Percentiles rank a stretch among this genome's conserved stretches.
These are phyloP conservation scores for Rhabdophis nuchalis DNA, from an alignment of 2,797 vertebrate species.

Conservation along the genomic window DNA sequence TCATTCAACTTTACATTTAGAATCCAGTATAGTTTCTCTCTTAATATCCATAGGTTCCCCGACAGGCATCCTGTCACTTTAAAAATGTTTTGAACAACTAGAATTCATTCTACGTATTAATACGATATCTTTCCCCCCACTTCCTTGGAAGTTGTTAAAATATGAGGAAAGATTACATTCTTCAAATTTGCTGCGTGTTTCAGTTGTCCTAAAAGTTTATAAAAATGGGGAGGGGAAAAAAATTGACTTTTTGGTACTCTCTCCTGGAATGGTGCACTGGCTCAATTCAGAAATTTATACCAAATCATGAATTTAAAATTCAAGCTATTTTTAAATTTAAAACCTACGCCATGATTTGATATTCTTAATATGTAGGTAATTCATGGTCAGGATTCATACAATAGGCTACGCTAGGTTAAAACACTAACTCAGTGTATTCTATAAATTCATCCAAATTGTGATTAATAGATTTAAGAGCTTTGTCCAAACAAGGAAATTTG, in stretches of 20 bases:
- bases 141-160: neutral
- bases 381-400: neutral
- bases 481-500: neutral
- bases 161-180: neutral
- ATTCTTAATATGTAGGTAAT: neutral
- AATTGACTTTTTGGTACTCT: neutral
- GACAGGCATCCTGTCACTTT: neutral
- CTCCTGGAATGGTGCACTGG: neutral
- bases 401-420: neutral
- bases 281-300: neutral
- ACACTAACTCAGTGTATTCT: neutral
- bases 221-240: neutral
- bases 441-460: neutral
- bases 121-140: neutral
- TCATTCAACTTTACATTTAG: neutral
- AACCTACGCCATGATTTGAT: neutral
- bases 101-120: neutral
- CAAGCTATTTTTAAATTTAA: neutral
- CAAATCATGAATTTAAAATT: neutral
- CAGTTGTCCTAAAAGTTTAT: neutral
- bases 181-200: fast-evolving
- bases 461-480: neutral
- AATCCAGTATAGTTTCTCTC: neutral
- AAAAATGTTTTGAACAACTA: neutral
- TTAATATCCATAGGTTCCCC: neutral